Evolutionary conservation across 2,797 vertebrate genomes (phyloP).

Genomic region (Carduelis carduelis): DNA sequence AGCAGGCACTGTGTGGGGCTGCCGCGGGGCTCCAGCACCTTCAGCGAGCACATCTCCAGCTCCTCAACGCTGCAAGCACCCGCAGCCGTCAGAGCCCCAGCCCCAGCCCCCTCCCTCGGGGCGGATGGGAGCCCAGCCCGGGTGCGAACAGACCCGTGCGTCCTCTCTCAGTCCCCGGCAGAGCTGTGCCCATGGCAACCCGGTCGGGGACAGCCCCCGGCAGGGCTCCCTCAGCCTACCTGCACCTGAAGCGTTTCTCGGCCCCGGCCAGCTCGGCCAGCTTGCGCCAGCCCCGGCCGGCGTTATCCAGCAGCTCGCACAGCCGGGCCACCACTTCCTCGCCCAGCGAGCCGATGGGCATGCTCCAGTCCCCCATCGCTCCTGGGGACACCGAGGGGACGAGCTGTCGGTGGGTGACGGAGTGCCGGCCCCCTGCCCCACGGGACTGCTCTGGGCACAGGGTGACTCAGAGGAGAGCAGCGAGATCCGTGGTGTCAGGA

Average conservation of each 20-base stretch:
- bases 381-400: rapidly evolving
- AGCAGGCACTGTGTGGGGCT: slow-evolving; percentile 81
- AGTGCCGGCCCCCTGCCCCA: neutral
- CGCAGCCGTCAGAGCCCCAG: neutral
- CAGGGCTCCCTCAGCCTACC: slow-evolving; percentile 53
- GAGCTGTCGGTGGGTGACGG: neutral
- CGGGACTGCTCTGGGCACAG: rapidly evolving
- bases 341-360: slow-evolving; percentile 56
- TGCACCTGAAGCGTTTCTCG: slow-evolving; percentile 78
- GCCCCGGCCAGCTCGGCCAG: slow-evolving; percentile 72
- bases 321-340: slow-evolving; percentile 71
- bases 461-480: rapidly evolving
- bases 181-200: neutral
- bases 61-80: slow-evolving; percentile 73
- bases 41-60: slow-evolving; percentile 84
- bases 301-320: slow-evolving; percentile 79
- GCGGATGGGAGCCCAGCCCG: neutral
- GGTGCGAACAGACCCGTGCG: rapidly evolving
- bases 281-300: slow-evolving; percentile 81
- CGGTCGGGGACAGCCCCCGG: rapidly evolving
- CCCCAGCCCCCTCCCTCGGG: rapidly evolving
- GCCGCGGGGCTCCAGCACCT: slow-evolving; percentile 78
- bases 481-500: rapidly evolving
- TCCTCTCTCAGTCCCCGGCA: neutral
- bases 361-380: slow-evolving; percentile 71